Evolutionary conservation across 2,113 vertebrate genomes (phyloP).

Genomic region (Tupaia chinensis): DNA sequence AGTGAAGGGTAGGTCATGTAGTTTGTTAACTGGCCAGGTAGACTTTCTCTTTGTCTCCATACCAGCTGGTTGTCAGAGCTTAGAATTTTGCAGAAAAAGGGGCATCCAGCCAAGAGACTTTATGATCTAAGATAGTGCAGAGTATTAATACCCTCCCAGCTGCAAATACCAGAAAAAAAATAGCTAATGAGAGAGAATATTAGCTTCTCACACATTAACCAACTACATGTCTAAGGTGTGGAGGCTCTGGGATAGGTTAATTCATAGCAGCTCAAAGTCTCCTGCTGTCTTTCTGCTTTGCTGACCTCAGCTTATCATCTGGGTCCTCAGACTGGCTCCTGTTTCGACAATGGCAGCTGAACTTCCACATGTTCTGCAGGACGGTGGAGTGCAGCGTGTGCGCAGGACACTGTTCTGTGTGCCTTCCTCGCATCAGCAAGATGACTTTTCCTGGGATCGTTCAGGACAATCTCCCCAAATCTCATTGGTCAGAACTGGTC

Average conservation of each 20-base stretch:
- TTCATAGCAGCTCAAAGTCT: neutral
- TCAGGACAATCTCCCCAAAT: neutral
- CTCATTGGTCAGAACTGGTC: neutral
- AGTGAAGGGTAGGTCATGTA: neutral
- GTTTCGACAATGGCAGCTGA: neutral
- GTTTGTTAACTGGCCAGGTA: too few species aligned
- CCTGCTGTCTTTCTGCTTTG: neutral
- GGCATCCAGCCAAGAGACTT: neutral
- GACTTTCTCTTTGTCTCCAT: neutral
- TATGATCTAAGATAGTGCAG: neutral
- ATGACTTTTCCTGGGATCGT: accelerated
- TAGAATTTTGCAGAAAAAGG: neutral
- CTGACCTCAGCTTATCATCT: neutral
- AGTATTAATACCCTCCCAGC: neutral
- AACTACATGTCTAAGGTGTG: too few species aligned
- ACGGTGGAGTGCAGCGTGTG: too few species aligned
- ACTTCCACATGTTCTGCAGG: too few species aligned
- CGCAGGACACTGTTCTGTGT: too few species aligned
- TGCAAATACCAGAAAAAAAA: neutral
- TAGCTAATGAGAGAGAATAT: neutral
- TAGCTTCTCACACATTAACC: neutral
- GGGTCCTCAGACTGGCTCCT: neutral
- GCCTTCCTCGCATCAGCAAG: neutral
- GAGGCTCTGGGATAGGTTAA: neutral
- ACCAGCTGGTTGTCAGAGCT: too few species aligned